A percentile compares a stretch with the other conserved stretches of the same genome.
These are phyloP conservation scores for Achroia grisella DNA, from an alignment of 1,140 invertebrate species.

Conservation along the genomic window DNA sequence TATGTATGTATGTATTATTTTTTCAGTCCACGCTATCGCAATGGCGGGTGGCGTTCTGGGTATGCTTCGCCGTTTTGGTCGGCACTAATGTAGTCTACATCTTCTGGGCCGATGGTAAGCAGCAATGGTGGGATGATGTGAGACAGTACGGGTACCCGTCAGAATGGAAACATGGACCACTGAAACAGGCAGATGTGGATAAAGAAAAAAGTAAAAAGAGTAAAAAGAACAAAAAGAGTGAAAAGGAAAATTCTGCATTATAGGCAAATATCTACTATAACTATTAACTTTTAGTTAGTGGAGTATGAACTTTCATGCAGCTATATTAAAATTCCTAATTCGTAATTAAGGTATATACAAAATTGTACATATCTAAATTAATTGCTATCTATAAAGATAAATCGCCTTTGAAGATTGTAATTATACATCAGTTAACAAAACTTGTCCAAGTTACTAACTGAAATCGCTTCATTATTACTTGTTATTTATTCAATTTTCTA, in stretches of 20 bases:
- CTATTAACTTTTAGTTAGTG: too few relatives aligned
- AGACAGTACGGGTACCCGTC: constrained; percentile 52
- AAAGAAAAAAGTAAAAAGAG: constrained; percentile 51
- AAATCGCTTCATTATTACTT: too few relatives aligned
- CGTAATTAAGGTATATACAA: too few relatives aligned
- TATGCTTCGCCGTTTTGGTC: constrained; percentile 81
- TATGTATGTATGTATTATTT: constrained; percentile 29
- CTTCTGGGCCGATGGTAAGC: constrained; percentile 80
- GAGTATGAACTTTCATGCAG: too few relatives aligned
- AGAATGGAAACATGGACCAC: constrained; percentile 53
- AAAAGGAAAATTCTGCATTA: constrained; percentile 10
- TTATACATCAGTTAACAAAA: too few relatives aligned
- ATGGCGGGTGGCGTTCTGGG: constrained; percentile 90
- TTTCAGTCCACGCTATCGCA: constrained; percentile 81
- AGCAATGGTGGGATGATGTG: constrained; percentile 82
- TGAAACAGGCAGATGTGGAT: constrained; percentile 39
- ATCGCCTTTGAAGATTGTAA: too few relatives aligned
- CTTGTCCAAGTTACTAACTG: too few relatives aligned
- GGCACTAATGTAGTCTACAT: constrained; percentile 84
- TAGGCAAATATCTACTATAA: too few relatives aligned
- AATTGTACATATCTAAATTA: too few relatives aligned
- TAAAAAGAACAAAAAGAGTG: constrained; percentile 38
- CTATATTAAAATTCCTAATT: too few relatives aligned
- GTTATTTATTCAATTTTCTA: too few relatives aligned
- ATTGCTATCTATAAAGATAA: too few relatives aligned